Conservation (phyloP, 1,140 invertebrate genomes). For the Cheumatopsyche charites region DNA sequence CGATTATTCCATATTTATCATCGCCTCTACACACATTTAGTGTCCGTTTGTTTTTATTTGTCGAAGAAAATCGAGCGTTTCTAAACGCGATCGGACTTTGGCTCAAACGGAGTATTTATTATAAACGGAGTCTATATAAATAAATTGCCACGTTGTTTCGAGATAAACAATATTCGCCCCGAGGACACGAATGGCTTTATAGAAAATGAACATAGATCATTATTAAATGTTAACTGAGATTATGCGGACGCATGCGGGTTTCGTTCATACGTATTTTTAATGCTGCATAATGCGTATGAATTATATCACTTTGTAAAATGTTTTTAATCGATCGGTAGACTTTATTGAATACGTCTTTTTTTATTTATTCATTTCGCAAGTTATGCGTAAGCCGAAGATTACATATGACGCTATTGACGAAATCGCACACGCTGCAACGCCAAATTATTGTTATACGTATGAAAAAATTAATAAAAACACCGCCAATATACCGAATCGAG, state of each 20-base stretch:
- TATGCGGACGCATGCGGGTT: background rate
- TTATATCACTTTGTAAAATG: conserved; percentile 2
- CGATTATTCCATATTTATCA: conserved; percentile 13
- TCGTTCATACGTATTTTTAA: conserved; percentile 19
- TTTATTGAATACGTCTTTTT: background rate
- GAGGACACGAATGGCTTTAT: conserved; percentile 28
- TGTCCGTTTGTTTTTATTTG: background rate
- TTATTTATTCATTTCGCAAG: background rate
- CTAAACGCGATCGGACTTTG: background rate
- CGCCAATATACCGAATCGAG: background rate
- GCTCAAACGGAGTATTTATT: conserved; percentile 3
- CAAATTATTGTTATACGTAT: background rate
- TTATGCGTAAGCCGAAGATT: background rate
- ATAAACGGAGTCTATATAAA: background rate
- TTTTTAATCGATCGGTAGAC: background rate
- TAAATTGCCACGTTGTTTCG: conserved; percentile 12
- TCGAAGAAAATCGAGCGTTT: background rate
- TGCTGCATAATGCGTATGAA: background rate
- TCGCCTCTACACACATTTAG: background rate
- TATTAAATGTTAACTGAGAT: conserved; percentile 21
- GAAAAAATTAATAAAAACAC: background rate
- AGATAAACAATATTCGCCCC: conserved; percentile 23
- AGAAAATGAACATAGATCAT: conserved; percentile 24
- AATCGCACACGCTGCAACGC: background rate
- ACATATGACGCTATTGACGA: conserved; percentile 2